Base-by-base conservation (phyloP, 1,140 invertebrate genomes). In the Triops longicaudatus region DNA sequence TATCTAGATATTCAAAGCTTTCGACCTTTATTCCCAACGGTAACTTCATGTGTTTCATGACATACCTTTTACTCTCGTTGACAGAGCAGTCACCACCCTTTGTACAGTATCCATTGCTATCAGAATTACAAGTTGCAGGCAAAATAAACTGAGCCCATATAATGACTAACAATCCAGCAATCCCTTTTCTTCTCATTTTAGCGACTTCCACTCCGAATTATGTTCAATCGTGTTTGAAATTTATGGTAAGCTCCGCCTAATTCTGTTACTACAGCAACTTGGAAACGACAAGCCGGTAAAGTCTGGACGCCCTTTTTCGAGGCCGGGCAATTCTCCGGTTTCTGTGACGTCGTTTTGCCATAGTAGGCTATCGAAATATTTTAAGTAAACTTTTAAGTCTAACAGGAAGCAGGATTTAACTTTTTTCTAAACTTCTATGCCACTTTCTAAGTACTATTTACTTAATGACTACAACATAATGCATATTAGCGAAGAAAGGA, bases 1-100 rank as follows among this genome's bases (percentile, higher is more conserved):
- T 90, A 93, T 80, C 89, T 90, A 78, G 26, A 83, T 84, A 78
- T 22, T 75, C 76, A 74, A 26, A 17, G n/a, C 9, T 42, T 37
- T 22, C 44, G 22, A 72, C 9, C 31, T 72, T 27, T 26, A 28
- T 10, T 6, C 11, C 17, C n/a, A 73, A 73, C n/a, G 26, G 26
- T 17, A 74, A 31, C 9, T 74, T 22, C 28, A 37, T 7, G 7
- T 37, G 31, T 37, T 31, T 42, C n/a, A 31, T 37, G 17, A 9
- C 17, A 28, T 22, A 74, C 73, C 42, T 74, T 42, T 37, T 74
- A 28, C n/a, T 74, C n/a, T 31, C 27, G 17, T 9, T 74, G 10
- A n/a, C n/a, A 14, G n/a, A 4, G n/a, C 73, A 41, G 2, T 41
- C 12, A 14, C 73, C 73, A 28, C n/a, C 28, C 27, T 41, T 31